A percentile compares a stretch with the other conserved stretches of the same genome.
phyloP scores from a whole-genome alignment of 1,140 invertebrate species.

The Physella acuta region DNA sequence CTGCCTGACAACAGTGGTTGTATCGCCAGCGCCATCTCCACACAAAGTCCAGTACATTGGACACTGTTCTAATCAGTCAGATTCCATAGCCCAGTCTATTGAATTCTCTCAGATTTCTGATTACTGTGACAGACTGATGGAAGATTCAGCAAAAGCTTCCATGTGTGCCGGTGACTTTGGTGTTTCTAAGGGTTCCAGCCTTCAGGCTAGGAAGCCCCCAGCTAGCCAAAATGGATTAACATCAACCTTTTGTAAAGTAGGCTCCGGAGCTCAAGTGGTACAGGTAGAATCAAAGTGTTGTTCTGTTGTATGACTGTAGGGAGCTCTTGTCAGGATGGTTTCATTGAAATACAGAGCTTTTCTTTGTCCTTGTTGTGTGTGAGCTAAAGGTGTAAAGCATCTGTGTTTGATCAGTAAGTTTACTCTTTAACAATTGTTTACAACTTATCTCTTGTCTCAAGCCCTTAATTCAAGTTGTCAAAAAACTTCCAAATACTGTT shows the following conservation, averaged over 20 bases:
- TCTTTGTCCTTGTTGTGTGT: background rate
- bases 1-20: constrained; percentile 16
- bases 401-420: too few relatives aligned
- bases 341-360: background rate
- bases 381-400: too few relatives aligned
- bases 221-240: background rate
- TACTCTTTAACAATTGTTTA: too few relatives aligned
- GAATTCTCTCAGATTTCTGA: constrained; percentile 13
- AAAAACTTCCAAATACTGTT: too few relatives aligned
- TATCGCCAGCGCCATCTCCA: constrained; percentile 1
- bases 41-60: constrained; percentile 14
- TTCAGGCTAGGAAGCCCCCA: constrained; percentile 43
- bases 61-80: constrained; percentile 6
- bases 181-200: constrained; percentile 32
- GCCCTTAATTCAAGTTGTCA: too few relatives aligned
- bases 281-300: constrained; percentile 51
- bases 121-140: constrained; percentile 19
- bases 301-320: constrained; percentile 45
- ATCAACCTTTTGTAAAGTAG: constrained; percentile 36
- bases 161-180: constrained; percentile 3
- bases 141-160: constrained; percentile 10
- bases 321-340: too few relatives aligned
- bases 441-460: too few relatives aligned
- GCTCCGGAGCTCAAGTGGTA: constrained; percentile 29
- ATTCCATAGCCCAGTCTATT: constrained; percentile 1